Evolutionary conservation across 2,888 invertebrate species (phyloP), one percentile per base, ranked within the genome.

Genomic region (Parnassius orleans): DNA sequence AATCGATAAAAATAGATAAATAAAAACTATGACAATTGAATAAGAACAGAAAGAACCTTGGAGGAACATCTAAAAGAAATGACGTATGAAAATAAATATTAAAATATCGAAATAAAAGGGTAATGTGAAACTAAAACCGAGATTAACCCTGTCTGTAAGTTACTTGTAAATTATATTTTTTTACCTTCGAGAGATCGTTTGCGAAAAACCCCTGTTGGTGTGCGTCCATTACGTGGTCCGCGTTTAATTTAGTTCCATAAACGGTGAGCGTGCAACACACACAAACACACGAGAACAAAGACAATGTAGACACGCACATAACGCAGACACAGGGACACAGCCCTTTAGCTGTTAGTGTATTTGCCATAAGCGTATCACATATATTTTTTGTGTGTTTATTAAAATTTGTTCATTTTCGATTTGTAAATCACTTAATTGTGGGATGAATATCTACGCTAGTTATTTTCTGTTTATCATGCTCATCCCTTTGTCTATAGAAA

Each of bases 181-280:
- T 96, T 96, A 96, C 96, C 96, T 96, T 96, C 96, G 95, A 96
- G 96, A 95, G 96, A 96, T 96, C 96, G 96, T 96, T 96, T 96
- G 96, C 96, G 96, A 96, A 96, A 96, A 95, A 96, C 96, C 95
- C 96, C 96, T 96, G 92, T 83, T 84, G 90, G 86, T 83, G 88
- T 85, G 84, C 90, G 90, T 84, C 88, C 90, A 84, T 83, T 68
- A 87, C 86, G 74, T 84, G 88, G 89, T 86, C 63, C 87, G 90
- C 89, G 86, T 80, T 82, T 83, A 78, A 83, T 83, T 78, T 87
- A 87, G 90, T 90, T 91, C 90, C 90, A 86, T 84, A 90, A 87
- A 90, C 86, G 91, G 92, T 90, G 90, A 90, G 92, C 92, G 92
- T 92, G 92, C 92, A 92, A 92, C 90, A 90, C 90, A 92, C 91